These are phyloP conservation scores for Drosophila nigritarsus DNA, from an alignment of 2,888 invertebrate species.

Conservation along the genomic window DNA sequence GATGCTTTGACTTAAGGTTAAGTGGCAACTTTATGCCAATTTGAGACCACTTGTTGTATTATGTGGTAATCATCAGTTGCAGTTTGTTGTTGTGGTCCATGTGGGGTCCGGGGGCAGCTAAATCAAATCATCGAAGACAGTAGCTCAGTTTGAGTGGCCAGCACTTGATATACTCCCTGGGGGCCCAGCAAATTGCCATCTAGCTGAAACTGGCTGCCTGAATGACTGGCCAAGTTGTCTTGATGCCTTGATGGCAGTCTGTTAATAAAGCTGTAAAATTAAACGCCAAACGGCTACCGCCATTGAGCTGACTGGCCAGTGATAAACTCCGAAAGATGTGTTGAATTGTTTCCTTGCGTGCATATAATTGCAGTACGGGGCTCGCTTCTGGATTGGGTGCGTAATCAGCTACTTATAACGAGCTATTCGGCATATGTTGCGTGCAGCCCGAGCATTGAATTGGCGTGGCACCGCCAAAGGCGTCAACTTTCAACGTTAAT, in stretches of 20 bases:
- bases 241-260: conserved; percentile 34
- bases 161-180: conserved; percentile 55
- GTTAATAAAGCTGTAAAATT: conserved; percentile 79
- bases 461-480: conserved; percentile 51
- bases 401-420: conserved; percentile 52
- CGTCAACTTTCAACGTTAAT: conserved; percentile 64
- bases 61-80: conserved; percentile 26
- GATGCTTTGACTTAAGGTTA: neutral
- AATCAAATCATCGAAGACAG: conserved; percentile 62
- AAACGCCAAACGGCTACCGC: conserved; percentile 67
- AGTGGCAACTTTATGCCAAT: conserved; percentile 4
- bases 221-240: conserved; percentile 5
- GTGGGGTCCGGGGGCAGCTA: conserved; percentile 24
- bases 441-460: conserved; percentile 33
- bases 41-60: neutral
- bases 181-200: conserved; percentile 71
- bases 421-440: conserved; percentile 28
- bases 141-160: conserved; percentile 60
- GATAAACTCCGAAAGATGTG: conserved; percentile 72
- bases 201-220: conserved; percentile 26
- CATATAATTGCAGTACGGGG: conserved; percentile 64
- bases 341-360: conserved; percentile 79
- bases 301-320: conserved; percentile 43
- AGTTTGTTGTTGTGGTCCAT: conserved; percentile 18
- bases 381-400: conserved; percentile 47